Evolutionary conservation across 2,888 invertebrate species (phyloP).

Genomic region (Stegophylla sp.): DNA sequence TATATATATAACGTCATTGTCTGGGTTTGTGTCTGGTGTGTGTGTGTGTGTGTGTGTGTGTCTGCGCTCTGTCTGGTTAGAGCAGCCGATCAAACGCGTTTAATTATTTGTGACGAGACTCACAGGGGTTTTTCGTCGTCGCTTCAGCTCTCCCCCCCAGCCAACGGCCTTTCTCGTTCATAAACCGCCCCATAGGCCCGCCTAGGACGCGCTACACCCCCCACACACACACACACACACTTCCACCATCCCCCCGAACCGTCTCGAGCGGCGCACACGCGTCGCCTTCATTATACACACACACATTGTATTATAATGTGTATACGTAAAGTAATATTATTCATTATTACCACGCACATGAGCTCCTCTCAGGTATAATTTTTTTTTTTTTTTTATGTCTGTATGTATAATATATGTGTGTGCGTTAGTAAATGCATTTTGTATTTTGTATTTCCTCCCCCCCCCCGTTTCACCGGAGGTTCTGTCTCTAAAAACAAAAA

Average conservation of each 20-base stretch:
- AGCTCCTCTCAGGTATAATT: no score
- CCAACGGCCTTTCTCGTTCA: no score
- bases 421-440: no score
- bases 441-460: no score
- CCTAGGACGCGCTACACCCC: background rate
- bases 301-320: no score
- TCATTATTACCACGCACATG: no score
- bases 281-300: no score
- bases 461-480: no score
- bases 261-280: background rate
- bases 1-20: constrained; percentile 24
- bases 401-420: no score
- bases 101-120: constrained; percentile 59
- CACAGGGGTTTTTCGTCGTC: constrained; percentile 42
- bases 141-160: background rate
- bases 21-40: constrained; percentile 2
- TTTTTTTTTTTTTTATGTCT: no score
- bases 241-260: background rate
- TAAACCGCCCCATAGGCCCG: background rate
- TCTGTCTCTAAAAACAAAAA: no score
- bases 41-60: background rate
- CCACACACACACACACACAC: background rate
- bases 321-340: background rate
- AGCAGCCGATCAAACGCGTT: constrained; percentile 58
- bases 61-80: constrained; percentile 38